Percentiles rank a stretch among this genome's conserved stretches.
Conservation (phyloP, 2,888 invertebrate species). For the Pseudolycoriella hygida region DNA sequence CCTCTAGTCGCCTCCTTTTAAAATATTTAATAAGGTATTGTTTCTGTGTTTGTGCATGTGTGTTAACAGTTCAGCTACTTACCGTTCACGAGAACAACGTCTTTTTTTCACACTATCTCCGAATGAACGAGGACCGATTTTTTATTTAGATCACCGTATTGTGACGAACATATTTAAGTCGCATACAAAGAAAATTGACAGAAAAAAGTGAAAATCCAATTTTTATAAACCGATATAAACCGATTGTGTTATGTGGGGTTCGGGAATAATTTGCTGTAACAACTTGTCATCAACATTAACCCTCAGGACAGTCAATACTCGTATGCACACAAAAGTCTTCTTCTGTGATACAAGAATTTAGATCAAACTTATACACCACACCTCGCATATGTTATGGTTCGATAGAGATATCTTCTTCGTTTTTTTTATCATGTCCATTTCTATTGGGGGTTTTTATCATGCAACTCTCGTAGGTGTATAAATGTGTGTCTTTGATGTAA, state of each 20-base stretch:
- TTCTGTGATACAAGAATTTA: not conserved
- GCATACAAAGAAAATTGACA: too few relatives aligned
- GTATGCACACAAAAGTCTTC: not conserved
- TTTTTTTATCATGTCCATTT: conserved; percentile 1
- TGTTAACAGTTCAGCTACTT: too few relatives aligned
- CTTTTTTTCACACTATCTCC: too few relatives aligned
- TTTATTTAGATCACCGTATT: too few relatives aligned
- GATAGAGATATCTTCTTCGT: not conserved
- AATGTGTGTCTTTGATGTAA: conserved; percentile 8
- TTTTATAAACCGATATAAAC: not conserved
- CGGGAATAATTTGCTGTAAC: conserved; percentile 5
- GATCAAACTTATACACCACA: not conserved
- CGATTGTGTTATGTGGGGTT: not conserved
- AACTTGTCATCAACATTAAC: conserved; percentile 5
- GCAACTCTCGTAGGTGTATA: conserved; percentile 4
- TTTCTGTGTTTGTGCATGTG: too few relatives aligned
- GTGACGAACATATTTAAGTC: too few relatives aligned
- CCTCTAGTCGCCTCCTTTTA: not conserved
- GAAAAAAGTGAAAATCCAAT: too few relatives aligned
- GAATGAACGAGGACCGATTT: too few relatives aligned
- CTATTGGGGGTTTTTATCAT: conserved; percentile 3
- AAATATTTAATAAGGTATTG: too few relatives aligned
- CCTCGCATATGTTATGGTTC: not conserved
- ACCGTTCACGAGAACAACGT: too few relatives aligned
- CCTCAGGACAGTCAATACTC: not conserved